phyloP scores from a whole-genome alignment of 2,113 vertebrate species.

The Podilymbus podiceps region DNA sequence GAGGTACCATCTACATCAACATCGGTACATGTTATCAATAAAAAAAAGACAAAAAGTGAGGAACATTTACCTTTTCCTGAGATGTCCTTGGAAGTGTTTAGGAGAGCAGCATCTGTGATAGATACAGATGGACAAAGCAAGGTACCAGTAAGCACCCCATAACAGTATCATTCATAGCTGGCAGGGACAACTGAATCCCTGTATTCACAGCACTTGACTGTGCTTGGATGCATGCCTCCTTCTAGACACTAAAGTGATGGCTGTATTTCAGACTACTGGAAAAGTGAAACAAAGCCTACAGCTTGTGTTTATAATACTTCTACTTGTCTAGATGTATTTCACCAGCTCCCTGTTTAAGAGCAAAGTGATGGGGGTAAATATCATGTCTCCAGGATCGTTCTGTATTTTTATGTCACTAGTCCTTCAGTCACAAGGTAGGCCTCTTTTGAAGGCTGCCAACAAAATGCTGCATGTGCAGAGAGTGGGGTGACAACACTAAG shows the following conservation, averaged over 20 bases:
- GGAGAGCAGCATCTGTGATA: neutral
- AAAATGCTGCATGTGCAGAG: neutral
- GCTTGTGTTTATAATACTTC: conserved; percentile 19
- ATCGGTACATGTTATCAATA: neutral
- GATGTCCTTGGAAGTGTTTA: neutral
- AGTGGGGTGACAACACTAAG: neutral
- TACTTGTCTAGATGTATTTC: conserved; percentile 8
- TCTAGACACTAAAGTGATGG: conserved; percentile 50
- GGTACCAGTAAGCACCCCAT: neutral
- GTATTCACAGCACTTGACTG: conserved; percentile 20
- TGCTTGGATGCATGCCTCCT: conserved; percentile 31
- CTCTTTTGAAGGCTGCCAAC: neutral
- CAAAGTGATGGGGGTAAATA: neutral
- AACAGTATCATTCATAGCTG: neutral
- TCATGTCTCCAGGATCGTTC: neutral
- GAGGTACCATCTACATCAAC: neutral
- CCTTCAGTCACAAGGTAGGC: neutral
- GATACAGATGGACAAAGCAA: neutral
- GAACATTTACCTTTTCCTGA: neutral
- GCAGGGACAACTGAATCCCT: neutral
- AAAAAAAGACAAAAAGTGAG: neutral
- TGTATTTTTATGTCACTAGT: neutral
- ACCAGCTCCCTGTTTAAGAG: neutral
- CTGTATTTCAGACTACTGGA: conserved; percentile 21
- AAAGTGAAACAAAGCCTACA: conserved; percentile 39